phyloP scores from a whole-genome alignment of 1,140 invertebrate species.

The Heliconius congener region DNA sequence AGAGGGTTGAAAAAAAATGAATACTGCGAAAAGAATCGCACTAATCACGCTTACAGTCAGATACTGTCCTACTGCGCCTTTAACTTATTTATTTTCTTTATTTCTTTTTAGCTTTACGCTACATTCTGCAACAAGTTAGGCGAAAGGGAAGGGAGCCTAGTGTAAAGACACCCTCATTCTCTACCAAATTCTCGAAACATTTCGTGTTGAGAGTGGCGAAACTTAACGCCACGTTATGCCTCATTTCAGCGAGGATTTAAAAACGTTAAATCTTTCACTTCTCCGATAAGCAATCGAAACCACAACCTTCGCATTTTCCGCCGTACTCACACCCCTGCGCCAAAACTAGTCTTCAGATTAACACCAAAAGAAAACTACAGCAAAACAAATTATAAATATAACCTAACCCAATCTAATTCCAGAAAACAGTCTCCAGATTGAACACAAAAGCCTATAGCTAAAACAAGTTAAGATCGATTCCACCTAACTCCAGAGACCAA shows the following conservation, averaged over 20 bases:
- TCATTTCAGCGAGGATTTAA: no score
- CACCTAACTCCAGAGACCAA: neutral
- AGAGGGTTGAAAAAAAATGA: no score
- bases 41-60: no score
- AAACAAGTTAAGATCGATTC: neutral
- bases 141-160: neutral
- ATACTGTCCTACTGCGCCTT: no score
- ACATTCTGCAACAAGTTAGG: no score
- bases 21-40: no score
- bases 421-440: neutral
- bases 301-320: no score
- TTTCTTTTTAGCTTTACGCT: neutral
- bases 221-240: neutral
- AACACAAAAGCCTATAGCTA: neutral
- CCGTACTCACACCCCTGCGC: no score
- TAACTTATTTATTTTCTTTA: neutral
- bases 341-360: no score
- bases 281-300: no score
- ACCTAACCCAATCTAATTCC: neutral
- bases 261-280: no score
- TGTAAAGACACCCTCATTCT: neutral
- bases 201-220: neutral
- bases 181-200: neutral
- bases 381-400: neutral
- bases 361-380: no score